These are phyloP conservation scores for Meteorus cinctellus DNA, from an alignment of 2,888 invertebrate species.

Conservation along the genomic window DNA sequence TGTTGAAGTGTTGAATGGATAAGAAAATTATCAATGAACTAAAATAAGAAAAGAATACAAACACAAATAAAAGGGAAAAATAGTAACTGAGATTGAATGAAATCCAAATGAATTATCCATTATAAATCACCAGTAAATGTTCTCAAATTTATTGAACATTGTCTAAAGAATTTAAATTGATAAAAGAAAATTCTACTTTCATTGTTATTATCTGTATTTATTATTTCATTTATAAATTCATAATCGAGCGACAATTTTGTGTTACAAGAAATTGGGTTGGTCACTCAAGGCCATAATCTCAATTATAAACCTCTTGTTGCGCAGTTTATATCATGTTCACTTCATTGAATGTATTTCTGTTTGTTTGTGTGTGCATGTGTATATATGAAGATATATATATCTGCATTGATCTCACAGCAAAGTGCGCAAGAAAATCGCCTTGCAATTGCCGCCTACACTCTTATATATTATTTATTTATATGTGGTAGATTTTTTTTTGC, in stretches of 20 bases:
- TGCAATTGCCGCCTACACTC: conserved; percentile 24
- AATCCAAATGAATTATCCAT: neutral
- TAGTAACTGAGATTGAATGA: neutral
- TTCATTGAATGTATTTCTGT: conserved; percentile 7
- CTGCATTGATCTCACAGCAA: conserved; percentile 23
- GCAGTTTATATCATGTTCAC: conserved; percentile 21
- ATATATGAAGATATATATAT: conserved; percentile 1
- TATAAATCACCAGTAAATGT: neutral
- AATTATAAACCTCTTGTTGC: conserved; percentile 21
- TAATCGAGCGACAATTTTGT: neutral
- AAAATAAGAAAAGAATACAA: neutral
- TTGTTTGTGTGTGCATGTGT: conserved; percentile 13
- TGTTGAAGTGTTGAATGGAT: neutral
- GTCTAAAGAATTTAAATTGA: neutral
- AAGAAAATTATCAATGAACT: conserved; percentile 7
- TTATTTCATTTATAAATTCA: neutral
- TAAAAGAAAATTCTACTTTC: neutral
- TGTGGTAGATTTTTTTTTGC: neutral
- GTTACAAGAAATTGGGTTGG: conserved; percentile 45
- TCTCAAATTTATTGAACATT: neutral
- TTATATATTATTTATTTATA: conserved; percentile 4
- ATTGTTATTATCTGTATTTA: neutral
- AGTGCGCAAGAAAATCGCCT: conserved; percentile 12
- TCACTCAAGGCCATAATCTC: conserved; percentile 44
- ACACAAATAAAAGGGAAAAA: neutral